Base-by-base conservation (phyloP, 2,797 vertebrate species). In the Chaunax sp. region DNA sequence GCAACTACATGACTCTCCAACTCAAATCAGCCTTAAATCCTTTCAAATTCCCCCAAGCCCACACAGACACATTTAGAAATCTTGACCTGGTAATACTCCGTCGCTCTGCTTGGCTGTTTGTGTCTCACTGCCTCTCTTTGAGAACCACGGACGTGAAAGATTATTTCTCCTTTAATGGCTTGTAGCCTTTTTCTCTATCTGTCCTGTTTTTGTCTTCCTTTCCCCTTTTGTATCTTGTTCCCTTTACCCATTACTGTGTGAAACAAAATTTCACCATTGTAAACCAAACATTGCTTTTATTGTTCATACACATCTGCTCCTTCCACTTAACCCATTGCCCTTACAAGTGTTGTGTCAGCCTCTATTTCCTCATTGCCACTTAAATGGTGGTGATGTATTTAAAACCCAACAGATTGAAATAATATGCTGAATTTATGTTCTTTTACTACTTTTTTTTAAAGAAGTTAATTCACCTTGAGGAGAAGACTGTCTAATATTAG, bases 281-380 rank as follows among this genome's bases (percentile, higher is more conserved):
- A 58, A 62, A 69, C 30, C 46, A 67, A 75, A 75, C 65, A 67
- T 33, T 66, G 53, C 64, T 72, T 77, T 70, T 43, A 72, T 81
- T 59, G 40, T 45, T n/a, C 2, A 6, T 28, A 35, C 75, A 75
- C 67, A 72, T 77, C 75, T 71, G 38, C 54, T 72, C 12, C 38
- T 20, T 19, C 55, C 13, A 38, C 46, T 66, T 53, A 78, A 69
- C 49, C 57, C 49, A 52, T 45, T 67, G 61, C n/a, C 55, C 61
- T 53, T 69, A 82, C 69, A 67, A 64, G 55, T 8, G 1, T 53
- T 33, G 38, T 64, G 59, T 75, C 80, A 44, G 58, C 53, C 25
- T 50, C 38, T 44, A 44, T 81, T 81, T 75, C 54, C 47, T 40
- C 23, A 18, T 18, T 3, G 19, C 74, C 74, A 64, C 44, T 47